Conservation (phyloP, 2,113 vertebrate species). For the Chrysochloris asiatica region DNA sequence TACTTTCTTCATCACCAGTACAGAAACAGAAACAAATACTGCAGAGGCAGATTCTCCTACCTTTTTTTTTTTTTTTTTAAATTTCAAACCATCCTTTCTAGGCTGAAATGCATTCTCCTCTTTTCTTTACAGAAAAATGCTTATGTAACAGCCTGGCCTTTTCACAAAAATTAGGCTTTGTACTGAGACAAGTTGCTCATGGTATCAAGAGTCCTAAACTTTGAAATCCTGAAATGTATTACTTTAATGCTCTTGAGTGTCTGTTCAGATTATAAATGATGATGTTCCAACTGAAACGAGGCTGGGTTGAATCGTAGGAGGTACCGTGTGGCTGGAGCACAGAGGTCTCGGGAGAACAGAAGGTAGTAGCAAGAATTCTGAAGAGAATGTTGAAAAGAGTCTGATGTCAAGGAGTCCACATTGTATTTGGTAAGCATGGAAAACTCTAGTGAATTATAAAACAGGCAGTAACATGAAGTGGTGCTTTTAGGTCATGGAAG, state of each 20-base stretch:
- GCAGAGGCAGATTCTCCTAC: background rate
- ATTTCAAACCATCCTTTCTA: background rate
- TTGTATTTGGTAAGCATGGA: background rate
- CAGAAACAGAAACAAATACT: background rate
- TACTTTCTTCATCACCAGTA: background rate
- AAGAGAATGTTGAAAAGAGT: slow-evolving; percentile 35
- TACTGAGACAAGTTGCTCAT: slow-evolving; percentile 54
- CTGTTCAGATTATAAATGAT: slow-evolving; percentile 42
- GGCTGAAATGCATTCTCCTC: slow-evolving; percentile 20
- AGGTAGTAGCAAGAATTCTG: slow-evolving; percentile 35
- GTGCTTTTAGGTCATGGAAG: background rate
- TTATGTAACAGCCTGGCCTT: slow-evolving; percentile 68
- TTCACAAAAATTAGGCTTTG: slow-evolving; percentile 69
- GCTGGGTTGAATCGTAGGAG: background rate
- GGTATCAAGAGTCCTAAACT: slow-evolving; percentile 44
- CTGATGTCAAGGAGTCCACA: background rate
- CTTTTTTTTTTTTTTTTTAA: background rate
- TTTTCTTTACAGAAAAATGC: slow-evolving; percentile 57
- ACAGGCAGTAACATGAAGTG: background rate
- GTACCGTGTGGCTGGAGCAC: background rate
- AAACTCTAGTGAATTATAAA: slow-evolving; percentile 18
- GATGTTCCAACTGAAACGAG: slow-evolving; percentile 46
- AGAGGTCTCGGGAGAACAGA: background rate
- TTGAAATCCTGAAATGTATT: slow-evolving; percentile 48
- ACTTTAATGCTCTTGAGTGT: slow-evolving; percentile 59